Evolutionary conservation across 2,113 vertebrate genomes (phyloP).

Genomic region (Cynocephalus volans): DNA sequence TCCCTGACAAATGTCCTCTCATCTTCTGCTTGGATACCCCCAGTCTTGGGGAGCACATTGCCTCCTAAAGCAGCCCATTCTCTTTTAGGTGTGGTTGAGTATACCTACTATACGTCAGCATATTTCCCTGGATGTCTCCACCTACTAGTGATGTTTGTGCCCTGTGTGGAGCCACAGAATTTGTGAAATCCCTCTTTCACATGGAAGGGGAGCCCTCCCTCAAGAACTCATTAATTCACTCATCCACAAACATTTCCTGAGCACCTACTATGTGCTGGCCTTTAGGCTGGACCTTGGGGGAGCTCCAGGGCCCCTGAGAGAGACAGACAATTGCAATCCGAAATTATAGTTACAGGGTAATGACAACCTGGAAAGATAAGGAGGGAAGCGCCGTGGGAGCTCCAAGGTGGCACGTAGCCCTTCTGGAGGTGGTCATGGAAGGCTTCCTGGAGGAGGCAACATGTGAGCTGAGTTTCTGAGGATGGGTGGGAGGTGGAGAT

Average conservation of each 20-base stretch:
- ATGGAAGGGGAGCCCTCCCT: background rate
- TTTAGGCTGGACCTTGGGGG: background rate
- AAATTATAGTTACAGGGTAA: background rate
- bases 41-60: background rate
- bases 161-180: background rate
- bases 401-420: background rate
- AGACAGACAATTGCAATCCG: background rate
- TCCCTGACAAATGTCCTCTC: background rate
- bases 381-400: background rate
- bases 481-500: too few relatives aligned
- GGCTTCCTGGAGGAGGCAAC: background rate
- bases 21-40: background rate
- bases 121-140: background rate
- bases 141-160: background rate
- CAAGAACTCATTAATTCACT: background rate
- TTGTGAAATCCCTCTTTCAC: background rate
- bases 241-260: background rate
- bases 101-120: background rate
- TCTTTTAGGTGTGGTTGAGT: background rate
- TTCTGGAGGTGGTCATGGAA: background rate
- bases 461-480: background rate
- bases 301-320: background rate
- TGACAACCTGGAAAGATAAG: background rate
- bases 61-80: background rate
- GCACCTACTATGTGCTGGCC: background rate